Evolutionary conservation across 2,113 vertebrate species (phyloP).

Genomic region (Puntigrus tetrazona): DNA sequence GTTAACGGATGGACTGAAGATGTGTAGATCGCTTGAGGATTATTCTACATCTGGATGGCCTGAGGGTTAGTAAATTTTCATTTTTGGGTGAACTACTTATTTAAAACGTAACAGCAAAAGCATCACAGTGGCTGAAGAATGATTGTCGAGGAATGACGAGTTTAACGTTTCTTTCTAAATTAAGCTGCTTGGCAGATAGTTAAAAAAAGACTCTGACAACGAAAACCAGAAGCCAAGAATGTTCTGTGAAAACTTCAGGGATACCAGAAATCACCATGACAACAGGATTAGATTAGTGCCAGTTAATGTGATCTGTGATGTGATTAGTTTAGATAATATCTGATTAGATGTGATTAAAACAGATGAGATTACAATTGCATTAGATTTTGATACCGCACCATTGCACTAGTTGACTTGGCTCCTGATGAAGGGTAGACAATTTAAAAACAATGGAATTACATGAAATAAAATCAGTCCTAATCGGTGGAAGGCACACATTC

Average conservation of each 20-base stretch:
- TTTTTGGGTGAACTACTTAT: too few species aligned
- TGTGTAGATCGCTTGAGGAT: background rate
- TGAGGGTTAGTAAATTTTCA: background rate
- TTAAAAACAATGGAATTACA: constrained; percentile 56
- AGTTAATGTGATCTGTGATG: constrained; percentile 71
- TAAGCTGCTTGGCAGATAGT: background rate
- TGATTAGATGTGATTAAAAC: constrained; percentile 72
- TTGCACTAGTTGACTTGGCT: constrained; percentile 62
- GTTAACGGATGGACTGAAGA: background rate
- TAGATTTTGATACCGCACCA: constrained; percentile 67
- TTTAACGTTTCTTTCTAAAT: constrained; percentile 17
- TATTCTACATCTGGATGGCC: background rate
- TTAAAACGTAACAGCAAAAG: too few species aligned
- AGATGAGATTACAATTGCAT: constrained; percentile 75
- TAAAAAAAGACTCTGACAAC: background rate
- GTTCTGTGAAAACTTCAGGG: constrained; percentile 47
- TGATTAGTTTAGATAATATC: constrained; percentile 61
- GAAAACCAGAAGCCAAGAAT: constrained; percentile 44
- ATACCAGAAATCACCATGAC: constrained; percentile 69
- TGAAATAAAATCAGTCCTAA: constrained; percentile 56
- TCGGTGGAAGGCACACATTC: constrained; percentile 48
- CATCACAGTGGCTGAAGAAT: too few species aligned
- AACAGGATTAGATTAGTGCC: constrained; percentile 66
- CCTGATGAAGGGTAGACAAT: constrained; percentile 64
- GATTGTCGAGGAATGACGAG: background rate